Evolutionary conservation across 2,888 invertebrate genomes (phyloP).

Genomic region (Caenorhabditis drosophilae): DNA sequence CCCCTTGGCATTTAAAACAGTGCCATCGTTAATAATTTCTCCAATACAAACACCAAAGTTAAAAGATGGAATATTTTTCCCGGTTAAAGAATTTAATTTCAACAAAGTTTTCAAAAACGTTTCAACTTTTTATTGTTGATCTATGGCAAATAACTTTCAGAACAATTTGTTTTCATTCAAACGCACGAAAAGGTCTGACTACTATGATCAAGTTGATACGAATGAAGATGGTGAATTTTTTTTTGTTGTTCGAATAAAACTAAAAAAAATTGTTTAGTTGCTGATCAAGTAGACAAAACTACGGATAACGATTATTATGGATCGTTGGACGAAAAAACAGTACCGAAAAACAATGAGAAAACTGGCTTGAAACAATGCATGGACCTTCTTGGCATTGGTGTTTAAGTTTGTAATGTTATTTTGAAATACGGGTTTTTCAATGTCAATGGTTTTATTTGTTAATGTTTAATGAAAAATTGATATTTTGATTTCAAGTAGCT

Average conservation of each 20-base stretch:
- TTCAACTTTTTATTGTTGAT: too few species aligned
- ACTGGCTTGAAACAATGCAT: constrained; percentile 43
- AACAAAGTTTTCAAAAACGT: constrained; percentile 25
- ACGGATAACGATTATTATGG: constrained; percentile 43
- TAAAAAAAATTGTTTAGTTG: too few species aligned
- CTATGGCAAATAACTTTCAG: too few species aligned
- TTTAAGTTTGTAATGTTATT: constrained; percentile 2
- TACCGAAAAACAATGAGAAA: too few species aligned
- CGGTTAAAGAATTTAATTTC: constrained; percentile 43
- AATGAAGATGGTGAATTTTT: constrained; percentile 1
- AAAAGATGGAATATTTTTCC: constrained; percentile 42
- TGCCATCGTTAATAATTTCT: constrained; percentile 41
- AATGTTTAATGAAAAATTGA: too few species aligned
- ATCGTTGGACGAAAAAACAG: constrained; percentile 29
- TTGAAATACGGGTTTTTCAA: neutral
- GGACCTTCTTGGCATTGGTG: constrained; percentile 40
- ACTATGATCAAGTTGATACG: constrained; percentile 40
- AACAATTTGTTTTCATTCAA: constrained; percentile 30
- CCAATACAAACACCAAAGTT: constrained; percentile 36
- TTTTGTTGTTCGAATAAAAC: constrained; percentile 5
- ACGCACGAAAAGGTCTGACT: constrained; percentile 35
- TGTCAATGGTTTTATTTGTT: too few species aligned
- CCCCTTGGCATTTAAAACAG: constrained; percentile 47
- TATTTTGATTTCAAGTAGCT: too few species aligned
- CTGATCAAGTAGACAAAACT: too few species aligned